Base-by-base conservation (phyloP, 2,113 vertebrate species). In the Zosterops borbonicus region DNA sequence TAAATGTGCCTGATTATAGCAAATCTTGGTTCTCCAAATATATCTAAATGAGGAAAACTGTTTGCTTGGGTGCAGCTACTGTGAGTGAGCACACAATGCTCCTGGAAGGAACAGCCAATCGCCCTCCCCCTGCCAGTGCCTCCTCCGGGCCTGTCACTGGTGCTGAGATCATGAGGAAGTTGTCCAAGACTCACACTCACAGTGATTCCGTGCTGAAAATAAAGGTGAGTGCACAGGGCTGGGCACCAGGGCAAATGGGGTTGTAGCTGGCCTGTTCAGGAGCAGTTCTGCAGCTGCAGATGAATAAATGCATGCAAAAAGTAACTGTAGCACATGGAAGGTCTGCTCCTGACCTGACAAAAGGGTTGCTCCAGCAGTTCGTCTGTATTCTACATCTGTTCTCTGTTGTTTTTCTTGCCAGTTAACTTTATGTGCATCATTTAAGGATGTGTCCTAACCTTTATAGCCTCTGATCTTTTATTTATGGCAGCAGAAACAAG, bases 1-100 rank as follows among this genome's bases (percentile, higher is more conserved):
- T 92, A 83, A 85, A 39, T 20, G 9, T 50, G 33, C 52, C 44
- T 79, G 74, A 17, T 65, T 70, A 52, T 18, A 79, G 47, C 22
- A 81, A 7, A 15, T 59, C 16, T 81, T 56, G 44, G 14, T 35
- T 79, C 50, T 44, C 37, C 44, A 12, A 73, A 53, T 86, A 2
- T 35, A 41, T 80, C 19, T 12, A 62, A 92, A 47, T 46, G 29
- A 68, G 44, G 16, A 23, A 50, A 87, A 35, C 56, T 62, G 23
- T 96, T 80, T 69, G 22, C 37, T 77, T 81, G 12, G 92, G 98
- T 98, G 64, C 95, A 99, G 99, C 98, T 92, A 99, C 99, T 31
- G 98, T 99, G 85, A 99, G 99, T 52, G 99, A 99, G 93, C 99
- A 99, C 90, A 99, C 99, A 20, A 99, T 99, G 99, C 96, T 99